Conservation (phyloP, 2,797 vertebrate genomes). For the Schizothorax lantsangensis region DNA sequence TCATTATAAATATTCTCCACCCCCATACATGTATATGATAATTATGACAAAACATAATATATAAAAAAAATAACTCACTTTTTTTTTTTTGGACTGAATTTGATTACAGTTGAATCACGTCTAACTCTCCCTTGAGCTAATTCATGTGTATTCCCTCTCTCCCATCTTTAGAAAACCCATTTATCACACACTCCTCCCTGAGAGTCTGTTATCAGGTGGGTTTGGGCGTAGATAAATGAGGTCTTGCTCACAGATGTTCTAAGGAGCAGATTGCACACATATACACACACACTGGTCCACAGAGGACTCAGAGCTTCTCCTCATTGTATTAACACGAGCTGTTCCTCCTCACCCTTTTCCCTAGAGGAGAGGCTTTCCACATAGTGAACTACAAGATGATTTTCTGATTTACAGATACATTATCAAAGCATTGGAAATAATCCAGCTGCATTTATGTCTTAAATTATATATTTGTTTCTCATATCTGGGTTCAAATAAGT, state of each 20-base stretch:
- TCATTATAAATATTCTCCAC: neutral
- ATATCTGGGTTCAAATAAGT: neutral
- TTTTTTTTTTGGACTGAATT: constrained; percentile 2
- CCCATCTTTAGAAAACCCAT: constrained; percentile 19
- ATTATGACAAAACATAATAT: neutral
- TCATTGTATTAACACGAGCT: neutral
- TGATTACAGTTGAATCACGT: constrained; percentile 18
- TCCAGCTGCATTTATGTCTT: neutral
- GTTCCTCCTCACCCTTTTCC: neutral
- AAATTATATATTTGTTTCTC: neutral
- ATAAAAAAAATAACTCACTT: neutral
- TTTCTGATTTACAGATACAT: neutral
- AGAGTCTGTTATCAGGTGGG: constrained; percentile 43
- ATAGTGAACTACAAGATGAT: neutral
- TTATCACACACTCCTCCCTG: constrained; percentile 17
- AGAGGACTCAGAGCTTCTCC: constrained; percentile 15
- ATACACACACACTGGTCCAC: neutral
- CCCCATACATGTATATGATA: neutral
- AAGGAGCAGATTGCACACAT: constrained; percentile 26
- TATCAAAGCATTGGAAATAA: constrained; percentile 15
- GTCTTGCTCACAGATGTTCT: constrained; percentile 29
- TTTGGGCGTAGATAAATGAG: constrained; percentile 40
- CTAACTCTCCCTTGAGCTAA: constrained; percentile 18
- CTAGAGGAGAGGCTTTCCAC: neutral
- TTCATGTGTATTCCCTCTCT: constrained; percentile 26